Percentiles rank a stretch among this genome's conserved stretches.
Evolutionary conservation across 2,888 invertebrate genomes (phyloP).

Genomic region (Ophioninae sp.): DNA sequence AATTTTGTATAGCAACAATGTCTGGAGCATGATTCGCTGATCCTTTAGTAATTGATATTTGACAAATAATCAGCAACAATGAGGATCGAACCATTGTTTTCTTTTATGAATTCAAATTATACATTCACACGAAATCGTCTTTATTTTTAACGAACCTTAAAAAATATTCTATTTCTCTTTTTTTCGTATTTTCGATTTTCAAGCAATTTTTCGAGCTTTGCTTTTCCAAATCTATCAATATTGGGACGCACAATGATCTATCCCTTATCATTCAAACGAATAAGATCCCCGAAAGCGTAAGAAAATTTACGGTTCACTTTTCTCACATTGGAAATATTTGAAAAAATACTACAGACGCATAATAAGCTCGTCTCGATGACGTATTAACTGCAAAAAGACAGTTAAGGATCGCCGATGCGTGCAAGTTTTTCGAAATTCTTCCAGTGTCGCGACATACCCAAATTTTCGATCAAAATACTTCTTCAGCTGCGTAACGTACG

Average conservation of each 20-base stretch:
- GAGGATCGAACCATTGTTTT: background rate
- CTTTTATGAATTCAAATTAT: background rate
- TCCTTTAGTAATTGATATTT: background rate
- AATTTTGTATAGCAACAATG: background rate
- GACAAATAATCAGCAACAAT: background rate
- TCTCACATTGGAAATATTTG: background rate
- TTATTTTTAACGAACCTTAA: background rate
- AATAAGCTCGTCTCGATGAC: background rate
- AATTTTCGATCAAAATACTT: background rate
- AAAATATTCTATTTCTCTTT: background rate
- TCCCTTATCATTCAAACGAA: background rate
- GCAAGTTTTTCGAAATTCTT: background rate
- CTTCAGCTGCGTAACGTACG: background rate
- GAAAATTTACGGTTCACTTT: background rate
- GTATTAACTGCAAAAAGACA: background rate
- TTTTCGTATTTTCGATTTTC: background rate
- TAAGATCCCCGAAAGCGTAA: background rate
- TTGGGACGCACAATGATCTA: background rate
- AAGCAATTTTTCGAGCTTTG: background rate
- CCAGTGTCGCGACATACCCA: background rate
- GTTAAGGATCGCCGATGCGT: background rate
- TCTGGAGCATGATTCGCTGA: background rate
- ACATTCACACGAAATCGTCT: background rate
- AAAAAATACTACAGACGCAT: background rate
- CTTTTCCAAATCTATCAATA: background rate